phyloP scores from a whole-genome alignment of 2,113 vertebrate genomes.

The Psilopogon haemacephalus region DNA sequence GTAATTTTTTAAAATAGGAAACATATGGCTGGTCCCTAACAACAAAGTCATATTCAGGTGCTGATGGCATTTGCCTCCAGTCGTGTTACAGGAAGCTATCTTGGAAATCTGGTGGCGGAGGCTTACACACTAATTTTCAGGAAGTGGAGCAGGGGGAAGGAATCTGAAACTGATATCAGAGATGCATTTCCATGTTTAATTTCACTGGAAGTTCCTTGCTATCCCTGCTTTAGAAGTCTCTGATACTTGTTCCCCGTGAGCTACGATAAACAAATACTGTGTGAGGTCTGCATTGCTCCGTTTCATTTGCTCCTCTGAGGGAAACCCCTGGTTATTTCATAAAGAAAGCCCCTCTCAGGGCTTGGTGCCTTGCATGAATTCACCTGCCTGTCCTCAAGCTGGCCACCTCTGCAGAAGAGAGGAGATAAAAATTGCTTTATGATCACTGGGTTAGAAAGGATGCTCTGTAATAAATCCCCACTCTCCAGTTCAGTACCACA shows the following conservation, averaged over 20 bases:
- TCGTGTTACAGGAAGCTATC: constrained; percentile 54
- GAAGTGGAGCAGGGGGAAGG: background rate
- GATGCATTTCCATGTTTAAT: background rate
- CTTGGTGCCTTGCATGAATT: background rate
- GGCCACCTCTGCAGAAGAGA: background rate
- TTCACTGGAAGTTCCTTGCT: background rate
- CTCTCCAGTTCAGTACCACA: background rate
- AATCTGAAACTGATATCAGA: background rate
- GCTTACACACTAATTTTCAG: background rate
- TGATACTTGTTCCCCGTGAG: background rate
- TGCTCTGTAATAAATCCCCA: background rate
- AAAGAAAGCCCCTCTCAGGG: background rate
- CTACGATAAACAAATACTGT: background rate
- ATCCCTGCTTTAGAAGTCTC: background rate
- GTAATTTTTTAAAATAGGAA: constrained; percentile 75
- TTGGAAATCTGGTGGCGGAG: constrained; percentile 52
- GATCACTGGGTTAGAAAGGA: background rate
- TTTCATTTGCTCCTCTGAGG: background rate
- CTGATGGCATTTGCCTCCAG: constrained; percentile 54
- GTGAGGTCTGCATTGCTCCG: background rate
- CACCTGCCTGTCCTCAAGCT: background rate
- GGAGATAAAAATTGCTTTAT: background rate
- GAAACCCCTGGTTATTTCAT: background rate
- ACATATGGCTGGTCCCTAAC: constrained; percentile 65
- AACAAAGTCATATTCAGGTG: constrained; percentile 70